phyloP scores from a whole-genome alignment of 2,113 vertebrate species.

The Platanista minor region DNA sequence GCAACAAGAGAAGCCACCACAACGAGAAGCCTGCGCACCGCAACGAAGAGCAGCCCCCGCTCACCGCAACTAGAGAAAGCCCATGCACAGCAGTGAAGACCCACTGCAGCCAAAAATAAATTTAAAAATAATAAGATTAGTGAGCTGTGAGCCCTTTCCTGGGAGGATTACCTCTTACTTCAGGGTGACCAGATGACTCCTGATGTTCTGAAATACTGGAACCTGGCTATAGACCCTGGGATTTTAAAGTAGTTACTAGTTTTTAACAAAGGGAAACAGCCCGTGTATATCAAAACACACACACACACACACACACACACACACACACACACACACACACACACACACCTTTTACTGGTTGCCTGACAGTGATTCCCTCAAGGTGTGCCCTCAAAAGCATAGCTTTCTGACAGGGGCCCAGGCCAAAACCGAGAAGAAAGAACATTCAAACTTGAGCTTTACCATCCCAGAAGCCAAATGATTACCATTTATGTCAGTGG shows the following conservation, averaged over 20 bases:
- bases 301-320: neutral
- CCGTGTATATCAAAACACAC: neutral
- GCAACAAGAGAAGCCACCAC: too few relatives aligned
- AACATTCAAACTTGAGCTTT: constrained; percentile 66
- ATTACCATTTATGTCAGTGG: constrained; percentile 73
- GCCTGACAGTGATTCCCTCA: neutral
- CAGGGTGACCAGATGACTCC: neutral
- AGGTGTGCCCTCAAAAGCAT: constrained; percentile 33
- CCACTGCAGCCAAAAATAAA: too few relatives aligned
- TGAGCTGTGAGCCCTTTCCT: neutral
- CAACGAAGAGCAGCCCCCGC: too few relatives aligned
- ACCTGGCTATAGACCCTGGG: constrained; percentile 3
- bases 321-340: neutral
- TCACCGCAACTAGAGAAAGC: too few relatives aligned
- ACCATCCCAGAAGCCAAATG: constrained; percentile 70
- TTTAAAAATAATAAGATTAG: neutral
- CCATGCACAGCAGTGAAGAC: too few relatives aligned
- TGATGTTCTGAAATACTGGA: constrained; percentile 12
- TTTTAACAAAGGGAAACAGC: neutral
- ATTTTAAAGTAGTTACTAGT: neutral
- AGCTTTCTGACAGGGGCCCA: constrained; percentile 40
- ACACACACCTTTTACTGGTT: neutral
- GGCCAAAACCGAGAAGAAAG: constrained; percentile 64
- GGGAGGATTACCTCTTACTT: constrained; percentile 38
- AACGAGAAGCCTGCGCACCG: too few relatives aligned